Evolutionary conservation across 2,797 vertebrate genomes (phyloP).

Genomic region (Falco peregrinus): DNA sequence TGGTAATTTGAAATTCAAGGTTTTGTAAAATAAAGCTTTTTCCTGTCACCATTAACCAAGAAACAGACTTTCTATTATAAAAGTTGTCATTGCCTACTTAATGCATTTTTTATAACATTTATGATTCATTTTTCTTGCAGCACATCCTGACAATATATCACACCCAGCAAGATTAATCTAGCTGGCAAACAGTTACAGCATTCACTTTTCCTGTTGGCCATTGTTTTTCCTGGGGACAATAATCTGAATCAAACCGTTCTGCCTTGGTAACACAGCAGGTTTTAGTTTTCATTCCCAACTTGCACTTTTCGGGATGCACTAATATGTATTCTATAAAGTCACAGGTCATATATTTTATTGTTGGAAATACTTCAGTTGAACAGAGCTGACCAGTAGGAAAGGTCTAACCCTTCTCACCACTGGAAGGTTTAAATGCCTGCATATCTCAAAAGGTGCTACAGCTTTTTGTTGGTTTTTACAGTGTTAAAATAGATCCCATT

Average conservation of each 20-base stretch:
- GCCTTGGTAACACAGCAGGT: background rate
- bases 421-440: background rate
- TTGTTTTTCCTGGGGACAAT: constrained; percentile 18
- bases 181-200: background rate
- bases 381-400: background rate
- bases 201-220: constrained; percentile 14
- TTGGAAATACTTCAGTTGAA: background rate
- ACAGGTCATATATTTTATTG: background rate
- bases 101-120: constrained; percentile 20
- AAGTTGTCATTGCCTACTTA: background rate
- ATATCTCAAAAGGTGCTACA: background rate
- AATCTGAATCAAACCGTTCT: constrained; percentile 28
- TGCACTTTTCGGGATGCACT: background rate
- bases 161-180: constrained; percentile 15
- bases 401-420: background rate
- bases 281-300: constrained; percentile 6
- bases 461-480: background rate
- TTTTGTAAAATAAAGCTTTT: background rate
- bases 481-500: background rate
- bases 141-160: background rate
- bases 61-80: background rate
- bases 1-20: background rate
- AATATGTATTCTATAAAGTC: background rate
- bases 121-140: constrained; percentile 28
- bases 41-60: background rate